Conservation (phyloP, 2,797 vertebrate genomes). For the Cynodonichthys magdalenae region DNA sequence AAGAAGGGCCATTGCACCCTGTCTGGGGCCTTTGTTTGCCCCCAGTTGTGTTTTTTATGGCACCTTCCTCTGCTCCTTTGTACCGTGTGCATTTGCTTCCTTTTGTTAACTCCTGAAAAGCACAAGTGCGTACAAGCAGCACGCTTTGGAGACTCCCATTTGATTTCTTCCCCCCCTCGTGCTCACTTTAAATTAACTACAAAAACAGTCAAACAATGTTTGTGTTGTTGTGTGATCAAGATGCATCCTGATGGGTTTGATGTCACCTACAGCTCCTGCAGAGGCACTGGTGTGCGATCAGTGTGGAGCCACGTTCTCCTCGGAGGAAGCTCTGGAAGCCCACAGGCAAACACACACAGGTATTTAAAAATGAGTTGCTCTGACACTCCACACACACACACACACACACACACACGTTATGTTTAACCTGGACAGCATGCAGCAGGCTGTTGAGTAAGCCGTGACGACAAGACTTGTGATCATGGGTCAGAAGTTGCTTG, state of each 20-base stretch:
- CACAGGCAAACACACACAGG: slow-evolving; percentile 96
- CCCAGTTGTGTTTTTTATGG: slow-evolving; percentile 56
- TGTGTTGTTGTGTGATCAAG: slow-evolving; percentile 39
- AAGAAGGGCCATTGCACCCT: slow-evolving; percentile 64
- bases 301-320: slow-evolving; percentile 95
- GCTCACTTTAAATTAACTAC: slow-evolving; percentile 21
- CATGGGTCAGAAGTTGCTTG: slow-evolving; percentile 61
- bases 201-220: slow-evolving; percentile 34
- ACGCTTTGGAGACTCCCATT: slow-evolving; percentile 33
- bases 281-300: slow-evolving; percentile 97
- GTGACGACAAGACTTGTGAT: slow-evolving; percentile 55
- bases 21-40: slow-evolving; percentile 71
- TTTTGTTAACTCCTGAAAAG: slow-evolving; percentile 70
- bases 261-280: slow-evolving; percentile 86
- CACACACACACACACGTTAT: slow-evolving; percentile 62
- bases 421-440: slow-evolving; percentile 42
- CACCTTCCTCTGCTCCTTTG: slow-evolving; percentile 48
- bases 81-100: slow-evolving; percentile 49
- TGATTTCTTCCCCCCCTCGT: slow-evolving; percentile 6
- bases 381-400: slow-evolving; percentile 95
- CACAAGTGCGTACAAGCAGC: slow-evolving; percentile 53
- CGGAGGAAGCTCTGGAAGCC: slow-evolving; percentile 93
- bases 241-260: slow-evolving; percentile 47
- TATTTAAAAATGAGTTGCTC: slow-evolving; percentile 78
- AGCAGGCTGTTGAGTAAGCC: slow-evolving; percentile 50